Conservation (phyloP, 2,113 vertebrate species). For the Urocynchramus pylzowi region DNA sequence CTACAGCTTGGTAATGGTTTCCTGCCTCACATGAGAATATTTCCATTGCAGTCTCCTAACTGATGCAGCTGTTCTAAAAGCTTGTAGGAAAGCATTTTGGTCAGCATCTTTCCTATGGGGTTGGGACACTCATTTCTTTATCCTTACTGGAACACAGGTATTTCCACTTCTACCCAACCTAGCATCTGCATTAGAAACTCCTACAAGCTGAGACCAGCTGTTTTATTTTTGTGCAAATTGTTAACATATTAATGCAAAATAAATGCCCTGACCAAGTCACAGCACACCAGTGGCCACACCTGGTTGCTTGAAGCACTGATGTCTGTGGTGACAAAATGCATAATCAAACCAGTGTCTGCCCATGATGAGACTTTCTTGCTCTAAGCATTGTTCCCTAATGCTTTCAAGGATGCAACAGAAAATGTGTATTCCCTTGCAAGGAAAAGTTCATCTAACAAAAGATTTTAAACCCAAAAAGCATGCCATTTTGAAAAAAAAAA, state of each 20-base stretch:
- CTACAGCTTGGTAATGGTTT: not conserved
- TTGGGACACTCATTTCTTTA: not conserved
- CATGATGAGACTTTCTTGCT: not conserved
- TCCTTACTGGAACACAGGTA: not conserved
- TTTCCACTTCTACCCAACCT: not conserved
- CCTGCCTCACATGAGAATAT: not conserved
- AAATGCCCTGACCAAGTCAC: not conserved
- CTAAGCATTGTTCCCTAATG: not conserved
- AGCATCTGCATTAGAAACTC: not conserved
- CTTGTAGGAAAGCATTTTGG: not conserved
- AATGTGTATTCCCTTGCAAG: not conserved
- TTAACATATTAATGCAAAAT: not conserved
- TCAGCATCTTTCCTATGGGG: not conserved
- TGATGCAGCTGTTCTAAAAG: not conserved
- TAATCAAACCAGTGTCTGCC: not conserved
- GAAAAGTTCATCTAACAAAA: not conserved
- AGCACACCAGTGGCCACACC: not conserved
- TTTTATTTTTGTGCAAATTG: not conserved
- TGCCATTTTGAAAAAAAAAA: not conserved
- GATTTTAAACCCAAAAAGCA: not conserved
- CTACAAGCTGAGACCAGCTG: not conserved
- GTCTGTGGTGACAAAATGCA: not conserved
- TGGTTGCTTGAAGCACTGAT: not conserved
- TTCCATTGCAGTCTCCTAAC: fast-evolving
- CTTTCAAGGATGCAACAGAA: not conserved